These are phyloP conservation scores for Chlorops oryzae DNA, from an alignment of 1,140 invertebrate genomes.

Conservation along the genomic window DNA sequence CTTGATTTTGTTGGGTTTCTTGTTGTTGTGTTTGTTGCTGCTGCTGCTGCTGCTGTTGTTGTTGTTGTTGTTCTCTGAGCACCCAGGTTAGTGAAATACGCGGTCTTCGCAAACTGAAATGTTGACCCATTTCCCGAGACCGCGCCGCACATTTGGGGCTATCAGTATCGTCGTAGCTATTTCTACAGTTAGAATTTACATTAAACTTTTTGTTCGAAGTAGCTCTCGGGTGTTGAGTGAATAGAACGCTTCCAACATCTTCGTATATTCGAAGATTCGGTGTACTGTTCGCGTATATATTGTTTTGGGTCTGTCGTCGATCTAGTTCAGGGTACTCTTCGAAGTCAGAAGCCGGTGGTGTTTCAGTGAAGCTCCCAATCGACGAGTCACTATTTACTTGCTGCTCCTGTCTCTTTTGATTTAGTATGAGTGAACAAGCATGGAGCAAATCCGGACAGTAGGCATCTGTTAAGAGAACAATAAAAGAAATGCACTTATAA, in stretches of 20 bases:
- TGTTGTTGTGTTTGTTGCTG: conserved; percentile 29
- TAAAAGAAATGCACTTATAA: neutral
- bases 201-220: conserved; percentile 1
- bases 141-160: neutral
- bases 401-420: conserved; percentile 18
- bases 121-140: conserved; percentile 50
- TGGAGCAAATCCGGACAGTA: conserved; percentile 44
- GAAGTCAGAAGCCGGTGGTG: conserved; percentile 35
- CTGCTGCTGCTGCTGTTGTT: conserved; percentile 19
- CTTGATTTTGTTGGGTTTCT: conserved; percentile 24
- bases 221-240: neutral
- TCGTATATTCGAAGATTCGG: too few relatives aligned
- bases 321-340: conserved; percentile 33
- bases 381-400: conserved; percentile 40
- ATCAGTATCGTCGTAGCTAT: neutral
- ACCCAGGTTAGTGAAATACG: conserved; percentile 67
- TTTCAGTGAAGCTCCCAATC: conserved; percentile 41
- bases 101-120: conserved; percentile 55
- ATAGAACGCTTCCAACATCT: neutral
- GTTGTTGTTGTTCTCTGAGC: conserved; percentile 53
- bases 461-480: conserved; percentile 25
- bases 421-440: conserved; percentile 37
- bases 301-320: conserved; percentile 4
- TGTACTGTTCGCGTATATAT: conserved; percentile 32
- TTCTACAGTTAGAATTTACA: neutral